phyloP scores from a whole-genome alignment of 2,113 vertebrate genomes.

The Elgaria multicarinata region DNA sequence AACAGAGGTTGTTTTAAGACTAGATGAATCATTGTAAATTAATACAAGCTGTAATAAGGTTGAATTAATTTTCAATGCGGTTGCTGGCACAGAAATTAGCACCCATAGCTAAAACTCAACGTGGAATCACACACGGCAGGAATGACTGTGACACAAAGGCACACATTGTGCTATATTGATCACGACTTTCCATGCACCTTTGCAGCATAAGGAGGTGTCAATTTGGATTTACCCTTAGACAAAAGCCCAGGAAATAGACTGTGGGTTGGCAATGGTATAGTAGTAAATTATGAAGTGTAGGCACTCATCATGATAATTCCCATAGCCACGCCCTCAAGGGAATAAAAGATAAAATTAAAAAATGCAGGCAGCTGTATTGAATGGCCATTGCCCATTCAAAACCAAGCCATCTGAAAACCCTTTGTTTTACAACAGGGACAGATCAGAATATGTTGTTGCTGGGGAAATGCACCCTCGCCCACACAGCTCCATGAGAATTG shows the following conservation, averaged over 20 bases:
- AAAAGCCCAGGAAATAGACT: background rate
- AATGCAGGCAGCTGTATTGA: too few relatives aligned
- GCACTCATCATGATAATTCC: background rate
- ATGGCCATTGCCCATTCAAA: background rate
- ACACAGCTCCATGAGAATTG: too few relatives aligned
- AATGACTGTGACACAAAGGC: background rate
- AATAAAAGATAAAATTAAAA: too few relatives aligned
- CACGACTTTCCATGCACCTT: background rate
- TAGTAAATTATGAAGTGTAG: background rate
- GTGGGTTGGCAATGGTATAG: background rate
- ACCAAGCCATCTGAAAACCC: background rate
- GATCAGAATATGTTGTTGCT: too few relatives aligned
- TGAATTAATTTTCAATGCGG: background rate
- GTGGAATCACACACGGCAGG: background rate
- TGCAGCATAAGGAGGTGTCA: too few relatives aligned
- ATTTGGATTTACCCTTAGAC: background rate
- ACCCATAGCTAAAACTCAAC: background rate
- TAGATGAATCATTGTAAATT: slow-evolving; percentile 19
- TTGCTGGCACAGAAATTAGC: background rate
- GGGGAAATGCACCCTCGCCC: too few relatives aligned
- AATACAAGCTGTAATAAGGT: background rate
- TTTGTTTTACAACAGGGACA: background rate
- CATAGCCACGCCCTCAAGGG: background rate
- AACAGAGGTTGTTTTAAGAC: background rate
- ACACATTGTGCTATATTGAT: background rate